Base-by-base conservation (phyloP, 2,888 invertebrate genomes). In the Ligdia adustata region DNA sequence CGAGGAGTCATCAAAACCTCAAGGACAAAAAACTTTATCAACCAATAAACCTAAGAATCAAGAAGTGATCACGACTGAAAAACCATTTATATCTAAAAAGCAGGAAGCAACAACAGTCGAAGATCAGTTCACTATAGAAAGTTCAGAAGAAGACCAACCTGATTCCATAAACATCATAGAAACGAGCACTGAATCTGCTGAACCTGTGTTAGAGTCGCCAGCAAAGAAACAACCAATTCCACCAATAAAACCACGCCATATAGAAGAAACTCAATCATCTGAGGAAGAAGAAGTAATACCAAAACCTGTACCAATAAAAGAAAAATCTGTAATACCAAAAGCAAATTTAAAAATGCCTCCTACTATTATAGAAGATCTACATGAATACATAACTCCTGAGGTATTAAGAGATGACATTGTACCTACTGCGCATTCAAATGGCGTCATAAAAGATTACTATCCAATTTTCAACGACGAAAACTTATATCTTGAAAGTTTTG, bases 391-490 rank as follows among this genome's bases (percentile, higher is more conserved):
- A 3, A 51, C 52, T 18, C 62, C 66, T 12, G 63, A 67, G 40
- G 32, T 70, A 44, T 63, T 60, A 4, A 42, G 49, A 33, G 73
- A 77, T 60, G 61, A 72, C 32, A 37, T 53, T 18, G 40, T 74
- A n/a, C 61, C 66, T 11, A 61, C 59, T 35, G 49, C 68, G 5
- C 42, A 53, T 12, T 62, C 63, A 6, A 70, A 79, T 35, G 64
- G 66, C 9, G 57, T 79, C 1, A 54, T 73, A 2, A 72, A 79
- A 2, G 87, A 88, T 42, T 89, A 87, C 39, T 87, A 82, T 38
- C 88, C 88, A 0, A 66, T 77, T 38, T 89, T 89, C 26, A 68
- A 66, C 16, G 82, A 81, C 6, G 77, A 76, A 55, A 75, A 73
- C 39, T 60, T 66, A 22, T 63, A 65, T 6, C 9, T 70, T 0